Conservation (phyloP, 2,888 invertebrate species). For the Cylindroiulus punctatus region DNA sequence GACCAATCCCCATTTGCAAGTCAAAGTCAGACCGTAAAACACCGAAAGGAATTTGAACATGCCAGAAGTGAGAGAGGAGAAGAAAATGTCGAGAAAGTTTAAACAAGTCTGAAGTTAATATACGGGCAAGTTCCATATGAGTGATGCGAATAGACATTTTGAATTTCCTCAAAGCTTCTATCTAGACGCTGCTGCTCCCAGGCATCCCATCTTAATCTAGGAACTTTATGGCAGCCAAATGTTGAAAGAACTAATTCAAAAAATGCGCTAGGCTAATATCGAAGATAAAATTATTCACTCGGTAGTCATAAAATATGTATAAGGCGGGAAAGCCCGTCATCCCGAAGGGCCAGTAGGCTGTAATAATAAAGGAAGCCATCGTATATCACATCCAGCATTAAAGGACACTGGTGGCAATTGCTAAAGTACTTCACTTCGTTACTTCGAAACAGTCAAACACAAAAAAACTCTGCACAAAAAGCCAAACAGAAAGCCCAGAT, state of each 20-base stretch:
- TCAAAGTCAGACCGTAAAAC: conserved; percentile 22
- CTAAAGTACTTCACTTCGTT: neutral
- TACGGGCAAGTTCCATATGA: neutral
- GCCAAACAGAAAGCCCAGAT: too few species aligned
- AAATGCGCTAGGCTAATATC: conserved; percentile 34
- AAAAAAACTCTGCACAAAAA: too few species aligned
- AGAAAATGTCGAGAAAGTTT: conserved; percentile 6
- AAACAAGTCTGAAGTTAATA: neutral
- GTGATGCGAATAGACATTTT: conserved; percentile 29
- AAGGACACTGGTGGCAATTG: conserved; percentile 34
- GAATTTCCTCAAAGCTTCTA: conserved; percentile 38
- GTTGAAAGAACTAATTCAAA: conserved; percentile 28
- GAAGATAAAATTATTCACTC: conserved; percentile 29
- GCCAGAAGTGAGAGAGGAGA: neutral
- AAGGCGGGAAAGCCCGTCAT: neutral
- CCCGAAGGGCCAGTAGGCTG: conserved; percentile 28
- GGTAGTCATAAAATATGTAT: conserved; percentile 37
- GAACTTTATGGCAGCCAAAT: conserved; percentile 34
- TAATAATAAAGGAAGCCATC: conserved; percentile 14
- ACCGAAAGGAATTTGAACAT: neutral
- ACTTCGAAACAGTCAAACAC: neutral
- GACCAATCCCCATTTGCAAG: conserved; percentile 37
- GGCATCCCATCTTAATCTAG: conserved; percentile 42
- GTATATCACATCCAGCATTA: neutral
- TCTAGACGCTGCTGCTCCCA: neutral